phyloP scores from a whole-genome alignment of 1,140 invertebrate species.

The Diorhabda elongata region DNA sequence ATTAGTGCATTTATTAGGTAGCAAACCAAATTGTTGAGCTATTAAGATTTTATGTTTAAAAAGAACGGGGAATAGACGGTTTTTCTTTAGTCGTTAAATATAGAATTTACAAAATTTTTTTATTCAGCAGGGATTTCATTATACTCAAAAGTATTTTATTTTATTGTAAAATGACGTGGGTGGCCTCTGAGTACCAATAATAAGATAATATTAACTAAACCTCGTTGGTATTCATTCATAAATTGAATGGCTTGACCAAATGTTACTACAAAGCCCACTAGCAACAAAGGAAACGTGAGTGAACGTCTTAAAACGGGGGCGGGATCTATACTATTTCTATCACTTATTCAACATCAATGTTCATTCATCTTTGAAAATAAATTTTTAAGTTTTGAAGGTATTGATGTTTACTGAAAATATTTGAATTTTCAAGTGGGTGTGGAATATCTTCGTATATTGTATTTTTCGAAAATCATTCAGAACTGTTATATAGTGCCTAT shows the following conservation, averaged over 20 bases:
- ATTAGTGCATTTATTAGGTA: no score
- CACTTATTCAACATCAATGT: not conserved
- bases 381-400: not conserved
- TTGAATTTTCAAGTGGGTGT: slow-evolving; percentile 6
- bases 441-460: not conserved
- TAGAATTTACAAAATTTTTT: no score
- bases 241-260: not conserved
- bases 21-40: no score
- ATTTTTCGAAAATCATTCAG: slow-evolving; percentile 6
- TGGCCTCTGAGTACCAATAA: not conserved
- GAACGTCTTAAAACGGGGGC: not conserved
- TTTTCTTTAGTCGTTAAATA: no score
- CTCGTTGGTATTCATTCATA: not conserved
- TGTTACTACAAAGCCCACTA: not conserved
- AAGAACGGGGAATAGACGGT: no score
- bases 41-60: no score
- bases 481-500: not conserved
- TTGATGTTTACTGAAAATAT: slow-evolving; percentile 6
- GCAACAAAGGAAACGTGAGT: slow-evolving; percentile 7
- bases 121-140: no score
- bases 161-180: slow-evolving; percentile 11
- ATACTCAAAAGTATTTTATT: not conserved
- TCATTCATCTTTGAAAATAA: not conserved
- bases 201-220: not conserved
- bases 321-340: slow-evolving; percentile 7